These are phyloP conservation scores for Neodiprion fabricii DNA, from an alignment of 1,140 invertebrate species.

Conservation along the genomic window DNA sequence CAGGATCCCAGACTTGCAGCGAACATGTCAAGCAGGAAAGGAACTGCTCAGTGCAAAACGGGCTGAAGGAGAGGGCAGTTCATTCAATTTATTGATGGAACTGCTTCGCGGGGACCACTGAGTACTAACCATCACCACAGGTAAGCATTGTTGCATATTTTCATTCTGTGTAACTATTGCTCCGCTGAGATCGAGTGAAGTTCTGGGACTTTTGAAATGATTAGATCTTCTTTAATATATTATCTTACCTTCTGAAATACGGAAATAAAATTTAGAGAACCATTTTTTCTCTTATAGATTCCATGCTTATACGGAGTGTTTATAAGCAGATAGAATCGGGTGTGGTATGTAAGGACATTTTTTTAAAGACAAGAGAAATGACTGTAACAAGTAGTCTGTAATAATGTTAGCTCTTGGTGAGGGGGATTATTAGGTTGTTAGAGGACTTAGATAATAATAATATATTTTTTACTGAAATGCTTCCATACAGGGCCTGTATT, in stretches of 20 bases:
- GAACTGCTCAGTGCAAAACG: slow-evolving; percentile 87
- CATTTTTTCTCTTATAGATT: slow-evolving; percentile 16
- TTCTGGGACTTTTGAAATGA: slow-evolving; percentile 20
- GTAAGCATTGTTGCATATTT: not conserved
- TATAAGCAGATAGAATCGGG: slow-evolving; percentile 32
- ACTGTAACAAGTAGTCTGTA: slow-evolving; percentile 47
- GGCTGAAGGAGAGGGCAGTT: slow-evolving; percentile 85
- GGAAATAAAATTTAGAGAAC: not conserved
- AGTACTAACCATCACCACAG: slow-evolving; percentile 41
- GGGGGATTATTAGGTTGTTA: slow-evolving; percentile 46
- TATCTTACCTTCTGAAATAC: not conserved
- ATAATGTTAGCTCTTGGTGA: slow-evolving; percentile 55
- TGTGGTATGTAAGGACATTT: slow-evolving; percentile 27
- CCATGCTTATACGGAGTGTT: slow-evolving; percentile 23
- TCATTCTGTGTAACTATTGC: not conserved
- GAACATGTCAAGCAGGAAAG: slow-evolving; percentile 93
- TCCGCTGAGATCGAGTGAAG: not conserved
- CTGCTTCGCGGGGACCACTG: slow-evolving; percentile 90
- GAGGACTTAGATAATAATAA: slow-evolving; percentile 36
- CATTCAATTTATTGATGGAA: slow-evolving; percentile 95
- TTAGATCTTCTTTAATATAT: slow-evolving; percentile 11
- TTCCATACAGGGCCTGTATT: slow-evolving; percentile 46
- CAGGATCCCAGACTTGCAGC: slow-evolving; percentile 91
- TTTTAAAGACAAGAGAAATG: slow-evolving; percentile 38
- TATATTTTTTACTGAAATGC: slow-evolving; percentile 49